Evolutionary conservation across 2,888 invertebrate genomes (phyloP).

Genomic region (Agrochola macilenta): DNA sequence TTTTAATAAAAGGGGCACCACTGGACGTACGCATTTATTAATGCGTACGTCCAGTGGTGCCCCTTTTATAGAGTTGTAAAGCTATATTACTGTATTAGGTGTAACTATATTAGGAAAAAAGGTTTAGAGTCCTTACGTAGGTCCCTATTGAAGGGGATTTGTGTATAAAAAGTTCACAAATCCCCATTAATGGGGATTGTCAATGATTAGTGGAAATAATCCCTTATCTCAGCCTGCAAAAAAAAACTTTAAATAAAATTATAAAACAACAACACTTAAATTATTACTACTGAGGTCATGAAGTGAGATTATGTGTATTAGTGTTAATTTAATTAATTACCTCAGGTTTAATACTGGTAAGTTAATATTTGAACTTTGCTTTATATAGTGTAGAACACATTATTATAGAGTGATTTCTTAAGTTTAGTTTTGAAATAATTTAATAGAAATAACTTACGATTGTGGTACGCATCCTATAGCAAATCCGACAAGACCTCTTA

Average conservation of each 20-base stretch:
- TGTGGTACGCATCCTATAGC: slow-evolving; percentile 99
- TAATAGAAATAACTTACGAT: slow-evolving; percentile 92
- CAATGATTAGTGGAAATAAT: no score
- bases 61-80: no score
- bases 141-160: no score
- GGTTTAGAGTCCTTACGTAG: no score
- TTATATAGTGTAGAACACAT: neutral
- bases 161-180: no score
- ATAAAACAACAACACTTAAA: neutral
- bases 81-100: no score
- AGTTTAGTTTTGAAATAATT: neutral
- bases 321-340: neutral
- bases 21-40: no score
- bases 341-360: neutral
- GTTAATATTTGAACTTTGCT: neutral
- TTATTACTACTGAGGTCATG: neutral
- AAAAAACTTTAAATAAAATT: no score
- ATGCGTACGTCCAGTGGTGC: no score
- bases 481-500: slow-evolving; percentile 98
- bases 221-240: neutral
- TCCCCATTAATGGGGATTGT: no score
- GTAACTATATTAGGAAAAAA: no score
- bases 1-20: no score
- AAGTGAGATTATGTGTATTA: neutral
- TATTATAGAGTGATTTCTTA: neutral